Evolutionary conservation across 2,113 vertebrate species (phyloP).

Genomic region (Macrotis lagotis): DNA sequence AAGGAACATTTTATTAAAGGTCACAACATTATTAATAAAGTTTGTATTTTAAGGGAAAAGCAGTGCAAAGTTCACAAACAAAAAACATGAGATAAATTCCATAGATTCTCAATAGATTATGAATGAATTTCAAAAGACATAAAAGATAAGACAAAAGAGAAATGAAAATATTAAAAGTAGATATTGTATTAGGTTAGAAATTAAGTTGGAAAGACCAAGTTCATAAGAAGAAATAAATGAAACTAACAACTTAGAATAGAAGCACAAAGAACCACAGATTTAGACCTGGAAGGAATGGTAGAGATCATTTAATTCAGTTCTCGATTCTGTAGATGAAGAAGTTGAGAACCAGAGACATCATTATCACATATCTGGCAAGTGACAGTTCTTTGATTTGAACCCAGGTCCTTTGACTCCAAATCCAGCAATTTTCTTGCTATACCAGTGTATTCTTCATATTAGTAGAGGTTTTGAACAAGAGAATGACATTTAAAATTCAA

Average conservation of each 20-base stretch:
- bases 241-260: background rate
- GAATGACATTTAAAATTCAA: background rate
- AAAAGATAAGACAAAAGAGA: background rate
- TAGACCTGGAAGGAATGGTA: background rate
- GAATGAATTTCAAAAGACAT: background rate
- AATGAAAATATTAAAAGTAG: background rate
- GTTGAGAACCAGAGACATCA: background rate
- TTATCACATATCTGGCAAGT: background rate
- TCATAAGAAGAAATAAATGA: background rate
- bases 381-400: background rate
- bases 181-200: background rate
- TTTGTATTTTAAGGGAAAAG: background rate
- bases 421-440: background rate
- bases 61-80: background rate
- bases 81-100: background rate
- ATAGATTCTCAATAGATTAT: background rate
- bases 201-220: background rate
- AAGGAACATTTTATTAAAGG: background rate
- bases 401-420: background rate
- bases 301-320: background rate
- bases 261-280: background rate
- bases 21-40: background rate
- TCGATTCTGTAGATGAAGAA: constrained; percentile 9
- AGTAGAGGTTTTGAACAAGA: background rate
- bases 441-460: background rate